Base-by-base conservation (phyloP, 2,113 vertebrate species). In the Chitala chitala region DNA sequence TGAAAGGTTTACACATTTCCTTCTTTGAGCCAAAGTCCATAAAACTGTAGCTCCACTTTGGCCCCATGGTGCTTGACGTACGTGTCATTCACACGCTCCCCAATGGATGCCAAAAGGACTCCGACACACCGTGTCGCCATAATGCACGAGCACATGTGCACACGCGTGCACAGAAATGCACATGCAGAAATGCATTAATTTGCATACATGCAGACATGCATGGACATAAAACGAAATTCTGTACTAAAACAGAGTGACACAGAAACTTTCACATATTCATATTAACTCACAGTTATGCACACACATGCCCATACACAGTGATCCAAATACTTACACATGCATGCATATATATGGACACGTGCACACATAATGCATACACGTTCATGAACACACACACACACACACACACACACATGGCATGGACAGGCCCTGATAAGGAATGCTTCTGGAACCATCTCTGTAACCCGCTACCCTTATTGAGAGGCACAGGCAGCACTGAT, bases 401-500 rank as follows among this genome's bases (percentile, higher is more conserved):
- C 48, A 72, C 51, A 72, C 58, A 72, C 40, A 71, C 53, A 63
- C 64, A 70, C 10, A 71, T 12, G 54, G 42, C 61, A 26, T 69
- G 55, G 51, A 44, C 66, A 76, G 79, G 31, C 81, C 77, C 78
- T 61, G 72, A 56, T 71, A 82, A 81, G 53, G 81, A 75, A 85
- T 77, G 74, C 77, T 80, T 82, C 78, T 75, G 72, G 80, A 81
- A 84, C 83, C 83, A 80, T 86, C 83, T 83, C 82, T 76, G 77
- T 85, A 87, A 86, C 83, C 85, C 82, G 83, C 89, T 85, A 83
- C 85, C 82, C 64, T 85, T 87, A 85, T 83, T 82, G 84, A 1
- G 72, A 84, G 84, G 86, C 79, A 79, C 87, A 90, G 87, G 86
- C 87, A 90, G 87, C 84, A 84, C 81, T 88, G 87, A 91, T 92